Evolutionary conservation across 2,888 invertebrate genomes (phyloP), one percentile per base, ranked within the genome.

Genomic region (Heteropelma amictum): DNA sequence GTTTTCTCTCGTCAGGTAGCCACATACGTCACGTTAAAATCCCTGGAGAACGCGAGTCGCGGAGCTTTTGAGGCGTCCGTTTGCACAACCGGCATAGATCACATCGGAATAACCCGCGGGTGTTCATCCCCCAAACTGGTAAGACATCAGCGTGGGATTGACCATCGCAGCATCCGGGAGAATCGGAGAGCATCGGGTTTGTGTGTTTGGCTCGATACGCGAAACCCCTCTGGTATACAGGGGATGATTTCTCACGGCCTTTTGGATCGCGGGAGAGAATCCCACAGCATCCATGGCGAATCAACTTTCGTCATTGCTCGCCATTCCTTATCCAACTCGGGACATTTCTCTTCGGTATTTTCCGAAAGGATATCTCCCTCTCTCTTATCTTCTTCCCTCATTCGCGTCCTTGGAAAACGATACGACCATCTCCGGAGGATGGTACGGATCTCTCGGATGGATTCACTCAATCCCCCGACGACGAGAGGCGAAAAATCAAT

Each of bases 1-100:
- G 89, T 89, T 88, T 88, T 88, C 88, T 88, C 88, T 87, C 87
- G 87, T 87, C 89, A 89, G 88, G 88, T 89, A 87, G 88, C 88
- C 87, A 85, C 88, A 89, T 89, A 88, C 86, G 88, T 89, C 88
- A 88, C 82, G 82, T 72, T 68, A 80, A 75, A 86, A 85, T 87
- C 88, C 86, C 87, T 78, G 45, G 84, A 84, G 88, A 73, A 83
- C 49, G 49, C 79, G 54, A 67, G 78, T 81, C 82, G 83, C 82
- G 80, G 82, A 80, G 61, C 69, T 79, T 80, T 80, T 81, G 80
- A 81, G 79, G 77, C 80, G 82, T 30, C 6, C 8, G 8, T 3
- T 85, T 85, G 86, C 85, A 86, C 83, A 85, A 84, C 81, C 82
- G 81, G 83, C 85, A 88, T 88, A 87, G 87, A 88, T 88, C 88